Evolutionary conservation across 2,797 vertebrate genomes (phyloP), one percentile per base, ranked within the genome.

Genomic region (Propithecus deckenii): DNA sequence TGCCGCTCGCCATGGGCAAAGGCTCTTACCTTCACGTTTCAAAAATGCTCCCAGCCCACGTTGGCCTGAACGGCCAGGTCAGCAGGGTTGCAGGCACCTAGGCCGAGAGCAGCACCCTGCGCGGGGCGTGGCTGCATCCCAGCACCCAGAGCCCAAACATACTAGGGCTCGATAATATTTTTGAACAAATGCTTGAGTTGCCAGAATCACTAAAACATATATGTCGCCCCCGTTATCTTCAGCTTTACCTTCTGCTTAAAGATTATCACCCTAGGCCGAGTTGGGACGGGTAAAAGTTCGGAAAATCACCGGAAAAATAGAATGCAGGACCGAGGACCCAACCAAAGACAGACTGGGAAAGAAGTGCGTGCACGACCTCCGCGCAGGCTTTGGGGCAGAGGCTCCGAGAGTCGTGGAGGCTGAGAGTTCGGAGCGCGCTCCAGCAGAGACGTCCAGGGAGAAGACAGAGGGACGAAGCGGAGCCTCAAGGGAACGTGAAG

Each of bases 371-470:
- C 76, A 22, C 23, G 3, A 14, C 18, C 23, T 35, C 3, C 1
- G 13, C 10, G 63, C 30, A 32, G 25, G 46, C 35, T n/a, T 28
- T 43, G 7, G 43, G 15, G 6, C 52, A 25, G 30, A 5, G 18
- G 20, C 22, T 48, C 59, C 28, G 22, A 15, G 30, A 52, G 46
- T 17, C 9, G 1, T 22, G 57, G 57, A 8, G 4, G 48, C 5
- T 0, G 8, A 46, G 35, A 35, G 50, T 18, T 55, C 28, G 1
- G 38, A 2, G 43, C 7, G 23, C 4, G 2, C 46, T 20, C 46
- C 28, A 22, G 14, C 85, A 67, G 17, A 72, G 30, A 9, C 43
- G 79, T 43, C 25, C 52, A 2, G 50, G 14, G 18, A 67, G 75
- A 63, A 65, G 32, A 32, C 46, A n/a, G 22, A 41, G 67, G 14